A percentile compares a stretch with the other conserved stretches of the same genome.
These are phyloP conservation scores for Rhegmatorhina hoffmannsi DNA, from an alignment of 2,113 vertebrate species.

Conservation along the genomic window DNA sequence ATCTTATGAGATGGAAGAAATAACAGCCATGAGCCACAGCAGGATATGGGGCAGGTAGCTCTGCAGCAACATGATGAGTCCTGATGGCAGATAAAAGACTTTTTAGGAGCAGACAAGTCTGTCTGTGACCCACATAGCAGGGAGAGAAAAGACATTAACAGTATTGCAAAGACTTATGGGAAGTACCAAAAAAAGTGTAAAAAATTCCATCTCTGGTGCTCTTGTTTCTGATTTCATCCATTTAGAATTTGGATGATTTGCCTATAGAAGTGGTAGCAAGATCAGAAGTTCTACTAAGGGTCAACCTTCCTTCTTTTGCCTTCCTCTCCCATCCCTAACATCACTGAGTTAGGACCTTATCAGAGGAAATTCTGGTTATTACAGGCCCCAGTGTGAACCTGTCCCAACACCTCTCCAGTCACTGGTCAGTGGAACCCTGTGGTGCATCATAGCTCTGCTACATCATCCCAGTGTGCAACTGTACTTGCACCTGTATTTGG, in stretches of 20 bases:
- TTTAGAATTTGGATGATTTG: not conserved
- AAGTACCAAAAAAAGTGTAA: accelerated
- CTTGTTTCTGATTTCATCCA: not conserved
- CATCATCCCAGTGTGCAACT: not conserved
- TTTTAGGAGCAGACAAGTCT: conserved; percentile 10
- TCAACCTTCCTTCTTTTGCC: not conserved
- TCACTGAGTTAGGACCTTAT: not conserved
- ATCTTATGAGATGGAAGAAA: not conserved
- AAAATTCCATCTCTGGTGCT: not conserved
- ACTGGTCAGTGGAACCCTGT: not conserved
- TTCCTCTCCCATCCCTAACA: not conserved
- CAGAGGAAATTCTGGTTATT: not conserved
- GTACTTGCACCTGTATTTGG: not conserved
- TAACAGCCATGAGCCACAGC: not conserved
- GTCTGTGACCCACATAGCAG: conserved; percentile 25
- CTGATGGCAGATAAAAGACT: conserved; percentile 23
- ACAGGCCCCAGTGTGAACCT: not conserved
- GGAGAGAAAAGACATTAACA: not conserved
- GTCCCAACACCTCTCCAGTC: not conserved
- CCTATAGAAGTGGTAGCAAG: accelerated
- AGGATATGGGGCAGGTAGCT: not conserved
- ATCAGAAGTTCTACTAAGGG: not conserved
- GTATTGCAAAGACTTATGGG: not conserved
- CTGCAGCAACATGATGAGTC: not conserved
- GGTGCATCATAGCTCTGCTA: not conserved